A percentile compares a stretch with the other conserved stretches of the same genome.
These are phyloP conservation scores for Dusona sp. DNA, from an alignment of 2,888 invertebrate species.

Conservation along the genomic window DNA sequence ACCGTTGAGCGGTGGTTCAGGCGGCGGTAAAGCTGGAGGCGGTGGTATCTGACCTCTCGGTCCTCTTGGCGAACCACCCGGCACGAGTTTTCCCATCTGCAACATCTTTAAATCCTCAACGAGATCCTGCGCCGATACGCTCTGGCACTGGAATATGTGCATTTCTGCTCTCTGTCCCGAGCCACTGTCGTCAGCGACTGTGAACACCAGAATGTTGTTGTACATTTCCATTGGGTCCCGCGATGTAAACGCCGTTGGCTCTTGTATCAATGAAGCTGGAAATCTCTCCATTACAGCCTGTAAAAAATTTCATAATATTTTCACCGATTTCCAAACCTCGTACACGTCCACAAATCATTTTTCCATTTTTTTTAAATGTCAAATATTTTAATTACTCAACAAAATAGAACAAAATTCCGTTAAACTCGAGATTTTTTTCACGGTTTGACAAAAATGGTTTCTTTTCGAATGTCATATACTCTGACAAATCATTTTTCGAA, in stretches of 20 bases:
- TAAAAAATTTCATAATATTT: background rate
- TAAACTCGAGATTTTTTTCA: background rate
- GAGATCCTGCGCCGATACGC: slow-evolving; percentile 92
- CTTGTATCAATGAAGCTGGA: slow-evolving; percentile 95
- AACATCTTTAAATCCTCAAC: slow-evolving; percentile 93
- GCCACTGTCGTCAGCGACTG: slow-evolving; percentile 91
- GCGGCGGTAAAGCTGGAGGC: slow-evolving; percentile 87
- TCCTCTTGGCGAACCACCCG: slow-evolving; percentile 80
- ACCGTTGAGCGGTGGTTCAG: slow-evolving; percentile 86
- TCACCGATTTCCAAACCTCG: background rate
- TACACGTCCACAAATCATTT: background rate
- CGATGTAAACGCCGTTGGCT: slow-evolving; percentile 99
- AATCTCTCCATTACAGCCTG: slow-evolving; percentile 99
- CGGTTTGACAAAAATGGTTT: too few relatives aligned
- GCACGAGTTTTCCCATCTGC: slow-evolving; percentile 86
- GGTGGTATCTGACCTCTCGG: slow-evolving; percentile 86
- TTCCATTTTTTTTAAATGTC: background rate
- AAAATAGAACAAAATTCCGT: background rate
- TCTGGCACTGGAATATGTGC: slow-evolving; percentile 98
- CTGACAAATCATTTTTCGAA: background rate
- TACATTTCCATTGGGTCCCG: slow-evolving; percentile 98
- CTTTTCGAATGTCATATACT: background rate
- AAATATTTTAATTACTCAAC: background rate
- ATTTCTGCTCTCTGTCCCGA: slow-evolving; percentile 93
- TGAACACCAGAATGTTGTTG: slow-evolving; percentile 99